Evolutionary conservation across 2,797 vertebrate genomes (phyloP).

Genomic region (Pipistrellus kuhlii): DNA sequence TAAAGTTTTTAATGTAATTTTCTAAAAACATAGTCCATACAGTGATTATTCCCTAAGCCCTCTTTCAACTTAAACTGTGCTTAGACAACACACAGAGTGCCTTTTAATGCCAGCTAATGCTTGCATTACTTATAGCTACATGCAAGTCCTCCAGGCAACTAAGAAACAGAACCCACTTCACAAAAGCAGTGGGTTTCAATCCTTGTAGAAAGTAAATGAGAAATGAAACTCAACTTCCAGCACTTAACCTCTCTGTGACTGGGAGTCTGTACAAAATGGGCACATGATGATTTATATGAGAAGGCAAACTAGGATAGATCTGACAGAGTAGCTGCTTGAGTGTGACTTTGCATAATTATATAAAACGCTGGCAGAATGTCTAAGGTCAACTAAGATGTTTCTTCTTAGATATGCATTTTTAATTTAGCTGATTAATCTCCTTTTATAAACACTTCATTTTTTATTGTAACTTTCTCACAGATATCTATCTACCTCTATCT

Average conservation of each 20-base stretch:
- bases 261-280: background rate
- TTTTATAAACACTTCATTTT: conserved; percentile 4
- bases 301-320: background rate
- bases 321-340: background rate
- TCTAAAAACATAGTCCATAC: background rate
- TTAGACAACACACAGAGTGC: background rate
- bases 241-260: background rate
- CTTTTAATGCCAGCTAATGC: conserved; percentile 9
- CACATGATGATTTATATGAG: background rate
- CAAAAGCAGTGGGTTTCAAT: background rate
- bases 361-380: background rate
- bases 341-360: background rate
- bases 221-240: background rate
- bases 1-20: conserved; percentile 63
- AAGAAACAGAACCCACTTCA: background rate
- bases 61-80: conserved; percentile 32
- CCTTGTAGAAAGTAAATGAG: background rate
- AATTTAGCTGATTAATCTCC: background rate
- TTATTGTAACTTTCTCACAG: background rate
- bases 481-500: background rate
- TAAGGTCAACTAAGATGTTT: background rate
- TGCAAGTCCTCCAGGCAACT: background rate
- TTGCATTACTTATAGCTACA: conserved; percentile 26
- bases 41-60: conserved; percentile 40
- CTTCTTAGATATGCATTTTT: background rate